Conservation (phyloP, 2,113 vertebrate genomes). For the Sander vitreus region DNA sequence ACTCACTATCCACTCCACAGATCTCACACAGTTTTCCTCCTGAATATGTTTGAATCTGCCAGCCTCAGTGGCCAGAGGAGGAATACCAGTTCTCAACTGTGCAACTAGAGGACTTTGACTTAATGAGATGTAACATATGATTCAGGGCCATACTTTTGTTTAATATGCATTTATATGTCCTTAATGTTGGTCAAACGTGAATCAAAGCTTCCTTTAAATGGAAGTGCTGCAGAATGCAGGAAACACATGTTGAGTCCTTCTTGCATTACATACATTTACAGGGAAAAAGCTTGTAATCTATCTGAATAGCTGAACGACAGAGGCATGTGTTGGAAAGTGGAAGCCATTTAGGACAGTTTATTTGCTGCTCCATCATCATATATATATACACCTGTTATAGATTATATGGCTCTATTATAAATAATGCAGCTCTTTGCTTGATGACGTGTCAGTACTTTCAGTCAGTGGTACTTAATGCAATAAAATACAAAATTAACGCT, state of each 20-base stretch:
- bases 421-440: neutral
- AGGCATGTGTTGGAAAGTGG: neutral
- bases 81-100: neutral
- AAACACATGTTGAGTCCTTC: neutral
- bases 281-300: neutral
- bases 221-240: neutral
- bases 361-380: neutral
- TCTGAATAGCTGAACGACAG: neutral
- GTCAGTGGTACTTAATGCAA: neutral
- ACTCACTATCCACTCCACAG: neutral
- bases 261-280: neutral
- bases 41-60: neutral
- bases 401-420: neutral
- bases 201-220: neutral
- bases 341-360: neutral
- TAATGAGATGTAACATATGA: neutral
- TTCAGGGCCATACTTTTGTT: neutral
- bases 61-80: neutral
- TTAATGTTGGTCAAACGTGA: neutral
- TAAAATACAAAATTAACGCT: neutral
- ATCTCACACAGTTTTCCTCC: neutral
- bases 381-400: neutral
- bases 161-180: neutral
- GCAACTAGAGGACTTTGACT: neutral
- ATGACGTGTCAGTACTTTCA: neutral